These are phyloP conservation scores for Drosophila obscura DNA, from an alignment of 1,140 invertebrate genomes.

Conservation along the genomic window DNA sequence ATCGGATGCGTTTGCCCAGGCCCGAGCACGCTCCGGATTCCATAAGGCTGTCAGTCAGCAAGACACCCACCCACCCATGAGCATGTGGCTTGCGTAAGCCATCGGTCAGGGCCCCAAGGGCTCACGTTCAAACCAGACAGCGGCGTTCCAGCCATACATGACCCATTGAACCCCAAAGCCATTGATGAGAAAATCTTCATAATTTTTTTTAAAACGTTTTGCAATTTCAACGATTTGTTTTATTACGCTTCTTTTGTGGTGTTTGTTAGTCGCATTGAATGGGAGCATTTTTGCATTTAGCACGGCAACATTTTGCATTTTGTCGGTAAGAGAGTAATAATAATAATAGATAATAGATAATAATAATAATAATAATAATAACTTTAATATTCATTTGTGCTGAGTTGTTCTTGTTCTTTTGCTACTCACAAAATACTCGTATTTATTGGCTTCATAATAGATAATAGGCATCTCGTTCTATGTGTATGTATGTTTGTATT, in stretches of 20 bases:
- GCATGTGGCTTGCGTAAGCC: slow-evolving; percentile 21
- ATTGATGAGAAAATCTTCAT: slow-evolving; percentile 23
- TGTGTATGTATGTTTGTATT: neutral
- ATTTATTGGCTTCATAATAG: too few species aligned
- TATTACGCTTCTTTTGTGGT: slow-evolving; percentile 43
- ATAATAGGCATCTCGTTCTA: slow-evolving; percentile 17
- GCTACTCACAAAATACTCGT: slow-evolving; percentile 14
- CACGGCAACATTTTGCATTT: slow-evolving; percentile 6
- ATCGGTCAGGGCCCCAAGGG: slow-evolving; percentile 20
- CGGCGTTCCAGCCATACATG: too few species aligned
- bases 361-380: slow-evolving; percentile 21
- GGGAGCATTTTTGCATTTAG: slow-evolving; percentile 10
- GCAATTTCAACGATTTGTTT: slow-evolving; percentile 64
- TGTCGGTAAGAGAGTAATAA: too few species aligned
- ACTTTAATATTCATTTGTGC: slow-evolving; percentile 49
- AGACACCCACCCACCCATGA: slow-evolving; percentile 26
- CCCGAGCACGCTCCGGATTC: slow-evolving; percentile 43
- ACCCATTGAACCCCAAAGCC: slow-evolving; percentile 3
- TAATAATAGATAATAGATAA: slow-evolving; percentile 1
- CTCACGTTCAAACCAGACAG: slow-evolving; percentile 5
- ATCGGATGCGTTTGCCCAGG: slow-evolving; percentile 36
- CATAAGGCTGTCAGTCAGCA: slow-evolving; percentile 8
- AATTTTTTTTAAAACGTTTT: slow-evolving; percentile 59
- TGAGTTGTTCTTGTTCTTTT: slow-evolving; percentile 5
- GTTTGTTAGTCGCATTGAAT: slow-evolving; percentile 25